These are phyloP conservation scores for Eueremaeus valkanovi DNA, from an alignment of 2,888 invertebrate genomes.

Conservation along the genomic window DNA sequence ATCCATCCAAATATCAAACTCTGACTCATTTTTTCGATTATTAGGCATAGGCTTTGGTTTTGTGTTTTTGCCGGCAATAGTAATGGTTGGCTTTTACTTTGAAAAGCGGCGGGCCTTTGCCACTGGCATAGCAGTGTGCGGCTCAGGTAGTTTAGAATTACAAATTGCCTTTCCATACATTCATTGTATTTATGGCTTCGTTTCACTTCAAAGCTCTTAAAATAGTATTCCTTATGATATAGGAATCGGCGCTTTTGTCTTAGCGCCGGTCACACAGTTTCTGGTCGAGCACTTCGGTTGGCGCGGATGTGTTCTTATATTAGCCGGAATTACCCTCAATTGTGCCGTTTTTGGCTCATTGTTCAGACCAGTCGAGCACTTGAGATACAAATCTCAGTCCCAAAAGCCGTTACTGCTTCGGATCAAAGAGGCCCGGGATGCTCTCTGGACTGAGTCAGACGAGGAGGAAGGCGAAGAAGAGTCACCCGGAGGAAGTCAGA, in stretches of 20 bases:
- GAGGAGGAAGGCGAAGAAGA: constrained; percentile 46
- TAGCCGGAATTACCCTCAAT: constrained; percentile 46
- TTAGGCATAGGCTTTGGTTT: constrained; percentile 81
- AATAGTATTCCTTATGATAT: neutral
- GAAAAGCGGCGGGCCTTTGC: constrained; percentile 90
- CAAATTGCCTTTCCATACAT: neutral
- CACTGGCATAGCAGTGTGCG: constrained; percentile 80
- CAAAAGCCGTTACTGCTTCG: constrained; percentile 53
- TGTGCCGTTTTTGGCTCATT: constrained; percentile 53
- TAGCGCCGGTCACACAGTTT: constrained; percentile 83
- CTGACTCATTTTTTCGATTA: constrained; percentile 44
- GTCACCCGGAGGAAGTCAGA: constrained; percentile 39
- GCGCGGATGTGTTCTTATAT: constrained; percentile 82
- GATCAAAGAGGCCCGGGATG: constrained; percentile 53
- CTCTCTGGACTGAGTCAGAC: constrained; percentile 49
- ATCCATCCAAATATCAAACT: neutral
- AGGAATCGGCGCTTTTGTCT: constrained; percentile 89
- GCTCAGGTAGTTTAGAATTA: constrained; percentile 64
- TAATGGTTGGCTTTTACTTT: constrained; percentile 95
- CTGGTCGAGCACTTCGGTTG: constrained; percentile 75
- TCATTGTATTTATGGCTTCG: neutral
- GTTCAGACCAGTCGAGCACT: constrained; percentile 56
- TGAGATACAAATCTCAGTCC: constrained; percentile 49
- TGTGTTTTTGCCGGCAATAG: constrained; percentile 92
- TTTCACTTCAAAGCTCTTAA: constrained; percentile 22